Evolutionary conservation across 2,797 vertebrate species (phyloP).

Genomic region (Odontamblyopus lacepedii): DNA sequence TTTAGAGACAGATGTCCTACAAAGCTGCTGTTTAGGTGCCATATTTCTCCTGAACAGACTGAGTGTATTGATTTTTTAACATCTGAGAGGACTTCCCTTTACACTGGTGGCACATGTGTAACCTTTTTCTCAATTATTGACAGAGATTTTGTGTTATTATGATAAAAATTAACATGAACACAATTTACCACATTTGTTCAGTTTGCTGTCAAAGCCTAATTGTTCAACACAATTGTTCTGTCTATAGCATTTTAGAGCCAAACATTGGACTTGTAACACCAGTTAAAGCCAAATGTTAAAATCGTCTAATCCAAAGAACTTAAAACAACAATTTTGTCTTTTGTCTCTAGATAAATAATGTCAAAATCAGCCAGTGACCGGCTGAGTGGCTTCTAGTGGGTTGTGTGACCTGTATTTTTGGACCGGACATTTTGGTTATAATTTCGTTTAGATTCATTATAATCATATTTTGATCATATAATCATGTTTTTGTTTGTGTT

Average conservation of each 20-base stretch:
- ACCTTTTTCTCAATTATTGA: not conserved
- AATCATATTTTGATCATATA: not conserved
- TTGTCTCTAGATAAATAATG: too few species aligned
- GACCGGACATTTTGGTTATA: not conserved
- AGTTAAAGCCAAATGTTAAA: not conserved
- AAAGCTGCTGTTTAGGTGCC: not conserved
- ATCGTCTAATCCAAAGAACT: not conserved
- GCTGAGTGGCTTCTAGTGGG: too few species aligned
- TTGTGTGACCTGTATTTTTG: not conserved
- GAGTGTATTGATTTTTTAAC: conserved; percentile 3
- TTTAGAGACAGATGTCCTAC: not conserved
- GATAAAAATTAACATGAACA: too few species aligned
- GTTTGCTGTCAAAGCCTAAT: not conserved
- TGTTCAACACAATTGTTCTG: not conserved
- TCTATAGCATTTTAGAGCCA: too few species aligned
- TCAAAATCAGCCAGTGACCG: too few species aligned
- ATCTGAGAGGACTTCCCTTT: not conserved
- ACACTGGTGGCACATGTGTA: not conserved
- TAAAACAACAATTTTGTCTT: too few species aligned
- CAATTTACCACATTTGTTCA: too few species aligned
- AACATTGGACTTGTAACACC: not conserved
- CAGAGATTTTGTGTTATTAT: not conserved
- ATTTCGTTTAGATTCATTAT: not conserved
- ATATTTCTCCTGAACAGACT: conserved; percentile 1
- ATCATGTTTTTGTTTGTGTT: not conserved